A percentile compares a stretch with the other conserved stretches of the same genome.
Conservation (phyloP, 2,797 vertebrate species). For the Sebastolobus alascanus region DNA sequence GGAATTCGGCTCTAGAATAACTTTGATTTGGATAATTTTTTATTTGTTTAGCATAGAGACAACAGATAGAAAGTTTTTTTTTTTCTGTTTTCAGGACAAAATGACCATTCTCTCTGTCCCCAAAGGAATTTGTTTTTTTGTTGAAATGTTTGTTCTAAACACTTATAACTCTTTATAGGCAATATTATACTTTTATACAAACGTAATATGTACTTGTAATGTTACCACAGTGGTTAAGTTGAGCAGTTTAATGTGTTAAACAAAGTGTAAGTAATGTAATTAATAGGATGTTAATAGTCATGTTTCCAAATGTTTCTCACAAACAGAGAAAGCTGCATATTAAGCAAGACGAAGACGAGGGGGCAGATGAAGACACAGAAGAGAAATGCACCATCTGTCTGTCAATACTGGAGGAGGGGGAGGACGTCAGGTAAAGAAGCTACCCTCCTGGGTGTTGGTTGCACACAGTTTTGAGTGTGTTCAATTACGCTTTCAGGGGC, state of each 20-base stretch:
- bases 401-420: constrained; percentile 98
- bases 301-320: constrained; percentile 56
- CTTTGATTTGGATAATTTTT: constrained; percentile 62
- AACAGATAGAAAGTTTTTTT: constrained; percentile 41
- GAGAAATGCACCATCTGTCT: constrained; percentile 99
- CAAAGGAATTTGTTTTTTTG: constrained; percentile 62
- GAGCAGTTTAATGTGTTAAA: constrained; percentile 46
- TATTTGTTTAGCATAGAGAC: constrained; percentile 56
- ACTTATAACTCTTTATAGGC: constrained; percentile 17
- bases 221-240: constrained; percentile 46
- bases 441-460: constrained; percentile 45
- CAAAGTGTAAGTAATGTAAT: constrained; percentile 7
- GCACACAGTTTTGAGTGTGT: constrained; percentile 25
- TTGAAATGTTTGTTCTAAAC: constrained; percentile 46
- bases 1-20: constrained; percentile 76
- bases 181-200: neutral
- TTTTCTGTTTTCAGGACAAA: constrained; percentile 78
- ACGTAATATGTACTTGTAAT: constrained; percentile 28
- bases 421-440: constrained; percentile 84
- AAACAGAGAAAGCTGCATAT: constrained; percentile 98
- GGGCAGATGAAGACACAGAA: constrained; percentile 97
- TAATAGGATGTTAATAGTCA: constrained; percentile 27
- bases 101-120: constrained; percentile 83
- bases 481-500: constrained; percentile 40
- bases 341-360: constrained; percentile 97